Evolutionary conservation across 1,140 invertebrate genomes (phyloP).

Genomic region (Scaptomyza graminum): DNA sequence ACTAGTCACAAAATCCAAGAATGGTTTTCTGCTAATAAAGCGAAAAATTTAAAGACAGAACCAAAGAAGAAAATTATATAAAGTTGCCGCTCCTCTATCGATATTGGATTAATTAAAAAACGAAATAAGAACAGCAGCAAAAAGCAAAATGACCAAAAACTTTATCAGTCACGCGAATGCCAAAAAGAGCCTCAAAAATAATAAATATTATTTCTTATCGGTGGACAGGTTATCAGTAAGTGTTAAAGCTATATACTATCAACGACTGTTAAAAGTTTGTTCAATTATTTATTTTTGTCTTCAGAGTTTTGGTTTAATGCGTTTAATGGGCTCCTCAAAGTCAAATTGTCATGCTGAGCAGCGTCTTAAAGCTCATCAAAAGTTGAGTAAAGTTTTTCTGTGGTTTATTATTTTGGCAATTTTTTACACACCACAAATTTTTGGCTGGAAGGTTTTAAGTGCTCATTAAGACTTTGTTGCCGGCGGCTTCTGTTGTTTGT

Average conservation of each 20-base stretch:
- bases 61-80: constrained; percentile 7
- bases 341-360: constrained; percentile 38
- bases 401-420: constrained; percentile 14
- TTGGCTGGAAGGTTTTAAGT: constrained; percentile 39
- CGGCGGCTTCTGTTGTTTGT: constrained; percentile 43
- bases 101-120: constrained; percentile 64
- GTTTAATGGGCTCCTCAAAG: constrained; percentile 44
- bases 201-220: constrained; percentile 44
- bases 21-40: constrained; percentile 16
- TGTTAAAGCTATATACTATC: constrained; percentile 18
- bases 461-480: constrained; percentile 58
- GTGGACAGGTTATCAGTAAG: constrained; percentile 49
- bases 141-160: constrained; percentile 33
- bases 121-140: constrained; percentile 5
- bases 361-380: constrained; percentile 31
- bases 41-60: constrained; percentile 11
- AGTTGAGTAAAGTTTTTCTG: constrained; percentile 20
- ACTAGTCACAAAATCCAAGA: constrained; percentile 19
- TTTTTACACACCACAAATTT: constrained; percentile 23
- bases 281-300: constrained; percentile 7
- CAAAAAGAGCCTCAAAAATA: constrained; percentile 22
- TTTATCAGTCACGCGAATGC: constrained; percentile 68
- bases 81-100: constrained; percentile 15
- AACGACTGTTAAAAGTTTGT: constrained; percentile 11
- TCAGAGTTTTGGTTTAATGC: constrained; percentile 30